A percentile compares a stretch with the other conserved stretches of the same genome.
Conservation (phyloP, 2,797 vertebrate species). For the Malurus splendens region DNA sequence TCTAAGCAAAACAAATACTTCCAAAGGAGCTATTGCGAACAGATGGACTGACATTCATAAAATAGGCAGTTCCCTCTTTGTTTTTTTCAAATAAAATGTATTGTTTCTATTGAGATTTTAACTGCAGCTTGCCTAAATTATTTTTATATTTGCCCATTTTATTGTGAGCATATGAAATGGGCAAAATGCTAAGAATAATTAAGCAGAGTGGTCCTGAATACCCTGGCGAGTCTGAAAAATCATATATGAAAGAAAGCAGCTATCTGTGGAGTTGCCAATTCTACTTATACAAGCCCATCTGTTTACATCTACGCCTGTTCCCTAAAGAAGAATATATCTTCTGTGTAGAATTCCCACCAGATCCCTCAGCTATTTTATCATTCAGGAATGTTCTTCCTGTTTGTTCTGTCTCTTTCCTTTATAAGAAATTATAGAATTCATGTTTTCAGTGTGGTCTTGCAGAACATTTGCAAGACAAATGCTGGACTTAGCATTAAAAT, state of each 20-base stretch:
- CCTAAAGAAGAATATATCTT: conserved; percentile 25
- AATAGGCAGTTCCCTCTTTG: conserved; percentile 22
- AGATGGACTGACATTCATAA: conserved; percentile 37
- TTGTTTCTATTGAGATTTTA: conserved; percentile 46
- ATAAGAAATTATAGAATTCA: neutral
- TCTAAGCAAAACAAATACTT: conserved; percentile 13
- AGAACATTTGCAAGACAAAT: neutral
- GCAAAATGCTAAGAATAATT: conserved; percentile 62
- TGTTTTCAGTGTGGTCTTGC: neutral
- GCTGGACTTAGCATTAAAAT: neutral
- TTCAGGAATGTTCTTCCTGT: neutral
- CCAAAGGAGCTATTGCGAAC: conserved; percentile 26
- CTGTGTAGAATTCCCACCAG: conserved; percentile 18
- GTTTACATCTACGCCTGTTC: conserved; percentile 42
- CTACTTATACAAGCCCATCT: conserved; percentile 57
- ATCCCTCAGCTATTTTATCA: conserved; percentile 5
- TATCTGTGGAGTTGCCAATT: conserved; percentile 50
- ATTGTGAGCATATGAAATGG: conserved; percentile 39
- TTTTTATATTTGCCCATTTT: conserved; percentile 50
- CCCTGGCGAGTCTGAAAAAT: conserved; percentile 4
- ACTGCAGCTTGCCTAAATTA: conserved; percentile 45
- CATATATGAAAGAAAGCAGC: conserved; percentile 35
- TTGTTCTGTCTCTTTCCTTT: neutral
- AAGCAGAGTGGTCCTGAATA: conserved; percentile 34
- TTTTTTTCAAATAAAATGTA: conserved; percentile 33